A percentile compares a stretch with the other conserved stretches of the same genome.
Evolutionary conservation across 2,797 vertebrate genomes (phyloP).

Genomic region (Coregonus sp.): DNA sequence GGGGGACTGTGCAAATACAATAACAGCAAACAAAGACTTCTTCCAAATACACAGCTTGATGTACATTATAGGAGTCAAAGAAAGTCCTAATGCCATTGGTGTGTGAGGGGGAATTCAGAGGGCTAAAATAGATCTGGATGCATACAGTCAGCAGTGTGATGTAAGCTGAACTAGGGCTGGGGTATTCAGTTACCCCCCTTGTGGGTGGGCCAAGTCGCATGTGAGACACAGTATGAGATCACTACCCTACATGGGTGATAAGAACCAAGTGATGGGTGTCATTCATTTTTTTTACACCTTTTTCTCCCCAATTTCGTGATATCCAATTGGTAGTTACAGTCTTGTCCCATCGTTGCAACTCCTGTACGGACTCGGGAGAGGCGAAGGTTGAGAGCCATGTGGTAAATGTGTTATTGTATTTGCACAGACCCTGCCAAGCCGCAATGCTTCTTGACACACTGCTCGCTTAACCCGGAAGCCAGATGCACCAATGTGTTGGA

Average conservation of each 20-base stretch:
- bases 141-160: conserved; percentile 16
- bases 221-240: conserved; percentile 1
- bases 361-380: no score
- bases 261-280: background rate
- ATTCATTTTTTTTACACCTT: no score
- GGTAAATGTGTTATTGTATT: no score
- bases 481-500: no score
- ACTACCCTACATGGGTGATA: background rate
- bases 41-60: background rate
- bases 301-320: no score
- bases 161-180: background rate
- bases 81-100: background rate
- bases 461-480: no score
- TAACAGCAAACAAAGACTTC: background rate
- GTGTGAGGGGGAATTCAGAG: background rate
- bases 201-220: background rate
- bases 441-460: no score
- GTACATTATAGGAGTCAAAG: background rate
- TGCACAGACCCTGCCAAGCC: no score
- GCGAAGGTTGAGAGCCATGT: no score
- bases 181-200: conserved; percentile 1
- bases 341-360: no score
- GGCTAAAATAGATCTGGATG: conserved; percentile 19
- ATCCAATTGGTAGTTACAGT: no score
- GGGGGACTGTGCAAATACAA: background rate